These are phyloP conservation scores for Cryptops parisi DNA, from an alignment of 2,888 invertebrate species.

Conservation along the genomic window DNA sequence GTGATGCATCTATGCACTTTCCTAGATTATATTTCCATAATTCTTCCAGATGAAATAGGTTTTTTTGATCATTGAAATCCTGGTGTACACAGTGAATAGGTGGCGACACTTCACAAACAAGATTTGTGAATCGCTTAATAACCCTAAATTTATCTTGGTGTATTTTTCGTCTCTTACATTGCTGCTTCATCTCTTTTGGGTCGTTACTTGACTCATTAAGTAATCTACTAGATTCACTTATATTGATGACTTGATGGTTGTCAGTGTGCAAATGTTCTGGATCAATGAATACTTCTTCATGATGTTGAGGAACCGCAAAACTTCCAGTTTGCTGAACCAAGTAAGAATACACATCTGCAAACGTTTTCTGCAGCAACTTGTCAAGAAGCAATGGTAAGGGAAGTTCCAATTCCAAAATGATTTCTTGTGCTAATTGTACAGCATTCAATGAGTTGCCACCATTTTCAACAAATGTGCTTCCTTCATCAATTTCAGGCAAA, in stretches of 20 bases:
- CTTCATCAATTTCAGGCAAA: too few relatives aligned
- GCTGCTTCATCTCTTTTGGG: background rate
- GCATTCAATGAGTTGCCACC: constrained; percentile 60
- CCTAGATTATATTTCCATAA: constrained; percentile 47
- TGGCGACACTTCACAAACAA: too few relatives aligned
- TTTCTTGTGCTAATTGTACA: constrained; percentile 44
- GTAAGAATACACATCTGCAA: constrained; percentile 19
- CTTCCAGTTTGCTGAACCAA: background rate
- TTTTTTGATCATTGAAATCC: too few relatives aligned
- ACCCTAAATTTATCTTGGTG: too few relatives aligned
- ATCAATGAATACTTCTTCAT: background rate
- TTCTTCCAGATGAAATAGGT: constrained; percentile 9
- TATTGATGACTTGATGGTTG: background rate
- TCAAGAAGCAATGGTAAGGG: constrained; percentile 26
- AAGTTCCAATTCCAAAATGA: constrained; percentile 31
- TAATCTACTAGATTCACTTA: background rate
- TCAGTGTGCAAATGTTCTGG: background rate
- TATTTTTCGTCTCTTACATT: background rate
- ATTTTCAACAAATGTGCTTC: constrained; percentile 26
- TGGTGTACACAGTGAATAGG: too few relatives aligned
- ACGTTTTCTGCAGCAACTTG: constrained; percentile 26
- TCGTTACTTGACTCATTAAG: background rate
- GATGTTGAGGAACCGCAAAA: too few relatives aligned
- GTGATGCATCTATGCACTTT: constrained; percentile 73
- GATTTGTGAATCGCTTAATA: too few relatives aligned